Conservation (phyloP, 1,140 invertebrate species). For the Cyphomyrmex costatus region DNA sequence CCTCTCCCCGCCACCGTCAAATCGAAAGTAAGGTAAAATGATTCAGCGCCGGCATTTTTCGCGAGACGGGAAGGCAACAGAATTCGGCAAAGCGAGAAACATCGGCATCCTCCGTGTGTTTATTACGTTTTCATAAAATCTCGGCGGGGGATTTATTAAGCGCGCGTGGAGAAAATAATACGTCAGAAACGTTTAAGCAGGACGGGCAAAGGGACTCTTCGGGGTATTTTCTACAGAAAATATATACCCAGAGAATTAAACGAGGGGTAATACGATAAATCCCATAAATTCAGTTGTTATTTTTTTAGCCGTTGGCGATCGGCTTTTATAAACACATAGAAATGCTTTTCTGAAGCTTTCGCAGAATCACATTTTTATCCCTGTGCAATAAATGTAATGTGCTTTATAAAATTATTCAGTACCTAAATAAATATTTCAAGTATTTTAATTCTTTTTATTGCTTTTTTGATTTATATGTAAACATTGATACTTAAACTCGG, state of each 20-base stretch:
- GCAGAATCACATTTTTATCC: neutral
- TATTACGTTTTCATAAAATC: slow-evolving; percentile 64
- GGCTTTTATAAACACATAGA: neutral
- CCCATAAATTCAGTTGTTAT: neutral
- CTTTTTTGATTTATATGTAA: neutral
- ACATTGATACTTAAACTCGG: neutral
- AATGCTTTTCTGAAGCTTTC: neutral
- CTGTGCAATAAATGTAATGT: neutral
- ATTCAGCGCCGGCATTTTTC: slow-evolving; percentile 51
- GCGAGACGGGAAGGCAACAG: slow-evolving; percentile 13
- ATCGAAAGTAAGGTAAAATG: slow-evolving; percentile 61
- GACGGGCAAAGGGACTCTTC: neutral
- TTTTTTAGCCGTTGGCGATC: neutral
- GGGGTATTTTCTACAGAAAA: neutral
- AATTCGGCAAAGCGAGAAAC: slow-evolving; percentile 55
- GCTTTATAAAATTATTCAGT: neutral
- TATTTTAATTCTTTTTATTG: neutral
- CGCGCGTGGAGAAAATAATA: slow-evolving; percentile 53
- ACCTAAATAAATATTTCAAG: neutral
- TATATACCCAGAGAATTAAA: neutral
- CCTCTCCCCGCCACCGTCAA: no score
- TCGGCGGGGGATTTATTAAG: slow-evolving; percentile 52
- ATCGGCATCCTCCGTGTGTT: slow-evolving; percentile 45
- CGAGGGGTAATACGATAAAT: neutral
- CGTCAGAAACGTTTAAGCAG: slow-evolving; percentile 35